Conservation (phyloP, 2,888 invertebrate genomes). For the Tipula confusa region DNA sequence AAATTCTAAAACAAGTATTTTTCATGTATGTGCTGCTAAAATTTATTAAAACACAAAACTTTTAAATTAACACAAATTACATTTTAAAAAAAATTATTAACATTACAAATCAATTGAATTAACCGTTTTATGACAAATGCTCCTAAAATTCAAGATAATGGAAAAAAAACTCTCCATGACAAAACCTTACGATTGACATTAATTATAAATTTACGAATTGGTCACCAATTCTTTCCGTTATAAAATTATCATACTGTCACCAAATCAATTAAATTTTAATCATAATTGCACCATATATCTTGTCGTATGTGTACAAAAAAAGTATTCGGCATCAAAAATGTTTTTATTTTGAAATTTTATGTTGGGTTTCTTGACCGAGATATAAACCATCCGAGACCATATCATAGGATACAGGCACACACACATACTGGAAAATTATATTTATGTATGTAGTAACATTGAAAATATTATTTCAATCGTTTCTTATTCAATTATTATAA, state of each 20-base stretch:
- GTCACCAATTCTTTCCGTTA: too few species aligned
- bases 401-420: neutral
- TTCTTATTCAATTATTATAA: conserved; percentile 20
- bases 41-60: too few species aligned
- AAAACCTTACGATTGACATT: too few species aligned
- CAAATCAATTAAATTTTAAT: neutral
- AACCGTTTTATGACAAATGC: too few species aligned
- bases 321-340: neutral
- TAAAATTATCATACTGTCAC: neutral
- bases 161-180: too few species aligned
- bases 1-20: too few species aligned
- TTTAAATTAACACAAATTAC: too few species aligned
- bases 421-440: neutral
- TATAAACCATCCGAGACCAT: neutral
- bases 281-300: neutral
- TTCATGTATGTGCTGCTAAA: too few species aligned
- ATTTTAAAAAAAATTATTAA: too few species aligned
- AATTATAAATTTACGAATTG: too few species aligned
- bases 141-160: too few species aligned
- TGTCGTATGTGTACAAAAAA: neutral
- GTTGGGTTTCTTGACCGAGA: neutral
- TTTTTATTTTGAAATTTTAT: neutral
- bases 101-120: too few species aligned
- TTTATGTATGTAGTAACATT: neutral
- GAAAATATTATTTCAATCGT: conserved; percentile 25